phyloP scores from a whole-genome alignment of 2,113 vertebrate genomes.

The Brachyhypopomus occidentalis region DNA sequence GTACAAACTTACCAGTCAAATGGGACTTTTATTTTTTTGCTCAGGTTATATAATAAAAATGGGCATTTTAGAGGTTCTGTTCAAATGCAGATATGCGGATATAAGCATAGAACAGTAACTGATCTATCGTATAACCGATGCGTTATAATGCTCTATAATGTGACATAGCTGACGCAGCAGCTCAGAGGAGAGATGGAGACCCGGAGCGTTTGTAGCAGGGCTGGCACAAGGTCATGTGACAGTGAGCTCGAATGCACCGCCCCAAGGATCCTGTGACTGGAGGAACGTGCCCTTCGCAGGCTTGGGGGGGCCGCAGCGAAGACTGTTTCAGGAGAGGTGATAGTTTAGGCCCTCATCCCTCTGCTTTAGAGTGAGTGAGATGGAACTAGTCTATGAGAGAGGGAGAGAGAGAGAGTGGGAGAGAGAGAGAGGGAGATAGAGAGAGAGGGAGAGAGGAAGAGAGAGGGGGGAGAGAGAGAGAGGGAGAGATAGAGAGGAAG shows the following conservation, averaged over 20 bases:
- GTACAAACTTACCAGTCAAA: not conserved
- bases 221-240: not conserved
- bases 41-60: slow-evolving; percentile 4
- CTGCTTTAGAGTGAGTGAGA: not conserved
- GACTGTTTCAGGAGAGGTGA: slow-evolving; percentile 19
- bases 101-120: slow-evolving; percentile 7
- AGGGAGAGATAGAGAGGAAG: not conserved
- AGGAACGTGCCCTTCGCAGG: no score
- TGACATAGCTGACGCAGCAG: not conserved
- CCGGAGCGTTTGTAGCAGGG: not conserved
- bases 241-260: not conserved
- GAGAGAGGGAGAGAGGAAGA: not conserved
- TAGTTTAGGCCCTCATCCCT: no score
- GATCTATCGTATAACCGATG: slow-evolving; percentile 6
- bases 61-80: not conserved
- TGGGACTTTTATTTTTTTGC: not conserved
- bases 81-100: not conserved
- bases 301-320: not conserved
- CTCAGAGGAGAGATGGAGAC: not conserved
- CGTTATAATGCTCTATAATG: slow-evolving; percentile 2
- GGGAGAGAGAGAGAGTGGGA: not conserved
- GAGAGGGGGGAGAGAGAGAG: not conserved
- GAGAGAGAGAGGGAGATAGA: not conserved
- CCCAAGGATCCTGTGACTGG: not conserved
- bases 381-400: not conserved